These are phyloP conservation scores for Diglossa cyanea DNA, from an alignment of 2,797 vertebrate genomes.

Conservation along the genomic window DNA sequence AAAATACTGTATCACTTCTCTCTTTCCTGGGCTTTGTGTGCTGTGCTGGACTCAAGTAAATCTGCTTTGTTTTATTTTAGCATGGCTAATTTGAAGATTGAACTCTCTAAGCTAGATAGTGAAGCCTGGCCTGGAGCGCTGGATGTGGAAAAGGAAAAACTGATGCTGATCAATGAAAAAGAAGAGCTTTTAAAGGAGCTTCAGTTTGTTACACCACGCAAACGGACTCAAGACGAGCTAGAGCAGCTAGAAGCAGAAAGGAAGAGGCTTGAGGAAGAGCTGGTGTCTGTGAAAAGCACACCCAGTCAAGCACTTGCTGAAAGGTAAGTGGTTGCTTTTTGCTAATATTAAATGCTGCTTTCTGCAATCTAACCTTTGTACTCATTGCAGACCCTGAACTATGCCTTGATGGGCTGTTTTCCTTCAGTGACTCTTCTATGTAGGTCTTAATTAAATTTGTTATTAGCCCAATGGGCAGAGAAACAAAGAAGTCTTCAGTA, in stretches of 20 bases:
- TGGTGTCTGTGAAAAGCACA: conserved; percentile 70
- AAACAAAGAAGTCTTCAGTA: not conserved
- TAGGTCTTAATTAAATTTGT: conserved; percentile 29
- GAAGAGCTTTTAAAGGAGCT: conserved; percentile 85
- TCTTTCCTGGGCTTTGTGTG: not conserved
- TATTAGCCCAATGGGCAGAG: conserved; percentile 33
- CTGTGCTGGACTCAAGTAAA: not conserved
- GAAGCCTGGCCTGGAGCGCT: conserved; percentile 82
- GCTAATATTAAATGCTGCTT: not conserved
- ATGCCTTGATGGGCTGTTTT: not conserved
- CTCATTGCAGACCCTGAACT: not conserved
- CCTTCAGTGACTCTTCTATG: not conserved
- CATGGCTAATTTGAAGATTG: conserved; percentile 86
- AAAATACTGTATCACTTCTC: not conserved
- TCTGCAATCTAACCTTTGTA: not conserved
- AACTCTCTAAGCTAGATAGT: conserved; percentile 81
- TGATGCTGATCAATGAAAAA: conserved; percentile 83
- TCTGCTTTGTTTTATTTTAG: conserved; percentile 62
- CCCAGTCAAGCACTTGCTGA: conserved; percentile 80
- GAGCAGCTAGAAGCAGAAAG: conserved; percentile 77
- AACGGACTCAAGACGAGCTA: conserved; percentile 76
- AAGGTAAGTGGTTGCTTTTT: conserved; percentile 66
- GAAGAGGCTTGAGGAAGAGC: conserved; percentile 80
- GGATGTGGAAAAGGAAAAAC: conserved; percentile 82
- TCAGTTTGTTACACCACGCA: conserved; percentile 80